Base-by-base conservation (phyloP, 1,140 invertebrate species). In the Gryllus bimaculatus region DNA sequence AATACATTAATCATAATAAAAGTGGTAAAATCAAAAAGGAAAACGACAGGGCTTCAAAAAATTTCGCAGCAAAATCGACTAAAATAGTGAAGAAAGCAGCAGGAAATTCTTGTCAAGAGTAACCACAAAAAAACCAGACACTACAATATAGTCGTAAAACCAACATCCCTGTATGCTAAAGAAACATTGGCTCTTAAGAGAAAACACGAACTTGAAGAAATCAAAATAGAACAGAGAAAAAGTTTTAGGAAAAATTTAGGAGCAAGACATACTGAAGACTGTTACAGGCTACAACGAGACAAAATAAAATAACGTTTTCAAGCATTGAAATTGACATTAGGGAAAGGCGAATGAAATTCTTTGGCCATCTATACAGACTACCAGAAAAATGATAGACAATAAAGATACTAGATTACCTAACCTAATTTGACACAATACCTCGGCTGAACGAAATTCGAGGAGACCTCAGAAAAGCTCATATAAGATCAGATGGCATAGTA, bases 61-160 rank as follows among this genome's bases (percentile, higher is more conserved):
- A 54, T 54, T 15, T 54, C 49, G 15, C 15, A 54, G 49, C 49
- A 54, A 54, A 54, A 8, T 8, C 49, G 49, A 8, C 49, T 54
- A 8, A 8, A 75, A 8, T 54, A 79, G 73, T 79, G 26, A 66
- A 79, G 75, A 74, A 20, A 26, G 78, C 78, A 79, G 75, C 48
- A 79, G 75, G 73, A 79, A 79, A 79, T 79, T 39, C 15, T 7
- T 79, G n/a, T 79, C 78, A 26, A 79, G 73, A 26, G 20, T 77
- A 12, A 66, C 78, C n/a, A n/a, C n/a, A n/a, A n/a, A n/a, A 79
- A 75, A 79, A 79, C 75, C n/a, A 21, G n/a, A 21, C 78, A 79
- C 15, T 79, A 79, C 66, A 75, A 79, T 18, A 77, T 73, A 74
- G 78, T 79, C 47, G 75, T 79, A 26, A 79, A 79, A 79, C 74